These are phyloP conservation scores for Horisme vitalbata DNA, from an alignment of 2,888 invertebrate species.

Conservation along the genomic window DNA sequence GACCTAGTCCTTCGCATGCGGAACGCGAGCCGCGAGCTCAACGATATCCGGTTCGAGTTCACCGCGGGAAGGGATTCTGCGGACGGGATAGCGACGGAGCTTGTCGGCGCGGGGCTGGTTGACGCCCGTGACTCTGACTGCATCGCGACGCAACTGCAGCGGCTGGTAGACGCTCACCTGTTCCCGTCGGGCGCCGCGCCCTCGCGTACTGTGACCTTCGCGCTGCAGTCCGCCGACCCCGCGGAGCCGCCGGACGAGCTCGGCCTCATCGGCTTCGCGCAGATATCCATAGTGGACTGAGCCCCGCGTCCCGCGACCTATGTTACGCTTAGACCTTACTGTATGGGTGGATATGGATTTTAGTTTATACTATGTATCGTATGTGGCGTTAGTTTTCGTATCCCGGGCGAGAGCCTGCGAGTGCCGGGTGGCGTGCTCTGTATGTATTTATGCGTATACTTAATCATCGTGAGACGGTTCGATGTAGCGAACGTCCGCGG, in stretches of 20 bases:
- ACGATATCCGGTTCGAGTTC: conserved; percentile 99
- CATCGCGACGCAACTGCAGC: conserved; percentile 96
- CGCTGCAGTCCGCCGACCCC: conserved; percentile 84
- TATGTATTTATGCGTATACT: conserved; percentile 17
- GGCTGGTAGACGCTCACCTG: conserved; percentile 87
- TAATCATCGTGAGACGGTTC: conserved; percentile 20
- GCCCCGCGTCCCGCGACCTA: conserved; percentile 31
- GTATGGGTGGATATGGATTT: conserved; percentile 69
- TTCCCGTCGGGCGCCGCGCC: conserved; percentile 70
- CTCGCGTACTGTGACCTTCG: conserved; percentile 92
- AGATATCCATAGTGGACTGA: conserved; percentile 96
- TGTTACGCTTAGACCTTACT: conserved; percentile 58
- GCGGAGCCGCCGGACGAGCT: conserved; percentile 95
- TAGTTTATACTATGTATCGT: conserved; percentile 44
- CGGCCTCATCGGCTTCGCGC: conserved; percentile 97
- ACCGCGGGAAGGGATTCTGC: conserved; percentile 95
- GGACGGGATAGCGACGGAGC: conserved; percentile 97
- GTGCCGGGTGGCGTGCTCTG: too few species aligned
- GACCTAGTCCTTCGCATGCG: conserved; percentile 95
- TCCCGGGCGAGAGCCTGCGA: too few species aligned
- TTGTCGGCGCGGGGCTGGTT: conserved; percentile 98
- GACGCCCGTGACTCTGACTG: conserved; percentile 95
- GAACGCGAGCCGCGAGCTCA: conserved; percentile 95
- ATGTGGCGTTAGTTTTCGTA: conserved; percentile 42
- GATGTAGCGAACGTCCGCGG: conserved; percentile 20